Conservation (phyloP, 2,888 invertebrate species). For the Copidosoma aretas region DNA sequence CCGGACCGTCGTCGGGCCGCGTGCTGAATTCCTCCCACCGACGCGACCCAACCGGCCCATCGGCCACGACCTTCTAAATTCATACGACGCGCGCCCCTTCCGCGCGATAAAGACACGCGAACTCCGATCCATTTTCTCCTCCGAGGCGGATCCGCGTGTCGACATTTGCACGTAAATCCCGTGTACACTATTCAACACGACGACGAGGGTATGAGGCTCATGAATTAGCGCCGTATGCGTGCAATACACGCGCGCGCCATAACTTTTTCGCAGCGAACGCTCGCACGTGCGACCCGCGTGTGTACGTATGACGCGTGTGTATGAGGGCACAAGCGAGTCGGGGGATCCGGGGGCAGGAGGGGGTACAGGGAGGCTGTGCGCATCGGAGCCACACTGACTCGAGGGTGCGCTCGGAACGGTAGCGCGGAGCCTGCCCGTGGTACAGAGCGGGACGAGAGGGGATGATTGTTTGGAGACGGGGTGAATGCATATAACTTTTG, state of each 20-base stretch:
- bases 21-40: constrained; percentile 7
- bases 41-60: no score
- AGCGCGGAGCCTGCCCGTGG: constrained; percentile 40
- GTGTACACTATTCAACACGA: no score
- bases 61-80: constrained; percentile 26
- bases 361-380: constrained; percentile 26
- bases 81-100: constrained; percentile 14
- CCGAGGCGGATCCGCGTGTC: constrained; percentile 14
- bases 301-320: no score
- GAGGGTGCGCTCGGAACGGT: constrained; percentile 43
- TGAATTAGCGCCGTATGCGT: constrained; percentile 29
- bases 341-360: constrained; percentile 44
- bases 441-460: neutral
- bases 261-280: constrained; percentile 21
- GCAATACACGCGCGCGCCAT: no score
- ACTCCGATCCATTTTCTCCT: constrained; percentile 20
- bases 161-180: constrained; percentile 36
- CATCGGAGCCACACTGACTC: neutral
- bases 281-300: constrained; percentile 40
- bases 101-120: neutral
- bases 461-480: constrained; percentile 40
- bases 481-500: constrained; percentile 50
- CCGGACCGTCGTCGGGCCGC: neutral
- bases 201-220: no score
- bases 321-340: no score